Conservation (phyloP, 2,888 invertebrate species). For the Erebia epiphron region DNA sequence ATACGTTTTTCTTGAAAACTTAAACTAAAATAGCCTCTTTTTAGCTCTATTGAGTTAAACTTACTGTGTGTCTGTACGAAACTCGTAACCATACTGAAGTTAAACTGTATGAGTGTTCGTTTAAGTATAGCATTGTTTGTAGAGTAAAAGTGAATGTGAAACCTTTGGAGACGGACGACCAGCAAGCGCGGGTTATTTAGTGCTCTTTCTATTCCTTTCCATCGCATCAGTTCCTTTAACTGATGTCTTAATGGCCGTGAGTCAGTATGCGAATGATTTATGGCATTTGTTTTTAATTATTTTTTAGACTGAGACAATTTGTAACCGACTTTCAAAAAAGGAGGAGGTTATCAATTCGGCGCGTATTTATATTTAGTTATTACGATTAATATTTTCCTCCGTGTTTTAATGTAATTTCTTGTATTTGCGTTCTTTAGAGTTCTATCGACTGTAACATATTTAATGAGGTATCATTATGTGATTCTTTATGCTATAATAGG, state of each 20-base stretch:
- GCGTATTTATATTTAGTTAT: too few relatives aligned
- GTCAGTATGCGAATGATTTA: conserved; percentile 69
- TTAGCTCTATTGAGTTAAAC: too few relatives aligned
- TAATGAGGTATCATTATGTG: background rate
- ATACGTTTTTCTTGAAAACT: too few relatives aligned
- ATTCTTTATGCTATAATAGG: too few relatives aligned
- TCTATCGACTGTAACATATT: background rate
- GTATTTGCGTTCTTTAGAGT: background rate
- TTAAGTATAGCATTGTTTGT: conserved; percentile 14
- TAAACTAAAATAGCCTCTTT: too few relatives aligned
- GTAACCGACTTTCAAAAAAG: too few relatives aligned
- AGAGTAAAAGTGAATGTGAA: conserved; percentile 25
- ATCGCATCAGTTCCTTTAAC: conserved; percentile 62
- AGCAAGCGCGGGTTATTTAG: conserved; percentile 56
- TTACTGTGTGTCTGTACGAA: background rate
- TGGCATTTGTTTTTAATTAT: conserved; percentile 49
- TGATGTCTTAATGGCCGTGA: conserved; percentile 56
- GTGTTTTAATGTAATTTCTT: background rate
- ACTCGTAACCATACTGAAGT: background rate
- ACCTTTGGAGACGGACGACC: conserved; percentile 11
- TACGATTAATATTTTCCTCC: background rate
- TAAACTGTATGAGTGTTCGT: background rate
- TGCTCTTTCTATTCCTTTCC: conserved; percentile 59
- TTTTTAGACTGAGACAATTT: conserved; percentile 7
- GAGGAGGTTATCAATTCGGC: too few relatives aligned